Evolutionary conservation across 2,113 vertebrate genomes (phyloP), one percentile per base, ranked within the genome.

Genomic region (Tragelaphus strepsiceros): DNA sequence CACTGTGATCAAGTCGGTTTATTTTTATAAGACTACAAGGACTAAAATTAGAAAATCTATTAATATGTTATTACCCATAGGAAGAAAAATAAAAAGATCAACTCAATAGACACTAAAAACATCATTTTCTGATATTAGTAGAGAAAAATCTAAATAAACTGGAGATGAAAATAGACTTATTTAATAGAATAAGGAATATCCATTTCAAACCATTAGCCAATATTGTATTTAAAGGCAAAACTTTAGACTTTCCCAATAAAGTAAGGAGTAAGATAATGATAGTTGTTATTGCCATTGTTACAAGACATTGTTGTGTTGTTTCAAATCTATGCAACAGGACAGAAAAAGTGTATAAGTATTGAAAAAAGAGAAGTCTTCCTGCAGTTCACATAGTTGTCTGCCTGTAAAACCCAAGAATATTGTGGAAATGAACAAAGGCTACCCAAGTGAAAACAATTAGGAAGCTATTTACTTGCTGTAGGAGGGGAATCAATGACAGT

Each of bases 11-110:
- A 95, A 94, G 77, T 49, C 91, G 85, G 91, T 96, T 98, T 98
- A 97, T 98, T 98, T 97, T 97, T 91, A 87, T 96, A 97, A 96
- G 96, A 96, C 82, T 78, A 86, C 83, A 93, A 92, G 74, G 51
- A 91, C 82, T 53, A 67, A 94, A 97, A 98, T 98, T 97, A 97
- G 97, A 97, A 94, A 86, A 78, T 53, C 97, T 97, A 94, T 97
- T 97, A 96, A 97, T 96, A 97, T 92, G 54, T 26, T 83, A 86
- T 91, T 85, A 93, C 28, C 49, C 81, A 67, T 35, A 95, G 49
- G 51, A 83, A 93, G 93, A 97, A 95, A 97, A 96, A 97, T 59
- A 51, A 51, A 58, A 94, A 91, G 77, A 98, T 91, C 61, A 96
- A 93, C 86, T 89, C 83, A 77, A 89, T 10, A 59, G 89, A 91